Conservation (phyloP, 2,888 invertebrate species). For the Strigamia transsilvanica region DNA sequence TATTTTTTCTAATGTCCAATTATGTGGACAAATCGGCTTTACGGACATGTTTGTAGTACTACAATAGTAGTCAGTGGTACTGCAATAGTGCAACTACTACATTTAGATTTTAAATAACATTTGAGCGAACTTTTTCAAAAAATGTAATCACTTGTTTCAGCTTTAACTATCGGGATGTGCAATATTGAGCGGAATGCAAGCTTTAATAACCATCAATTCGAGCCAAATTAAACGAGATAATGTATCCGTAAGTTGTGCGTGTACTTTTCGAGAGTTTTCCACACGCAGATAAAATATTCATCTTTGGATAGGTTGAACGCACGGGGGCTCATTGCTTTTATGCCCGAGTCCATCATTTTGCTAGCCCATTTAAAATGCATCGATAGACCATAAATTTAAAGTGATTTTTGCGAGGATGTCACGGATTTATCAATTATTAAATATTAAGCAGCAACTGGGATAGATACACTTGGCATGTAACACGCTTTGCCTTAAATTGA, state of each 20-base stretch:
- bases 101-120: too few relatives aligned
- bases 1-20: too few relatives aligned
- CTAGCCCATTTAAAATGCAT: conserved; percentile 52
- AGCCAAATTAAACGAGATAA: not conserved
- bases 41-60: too few relatives aligned
- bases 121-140: too few relatives aligned
- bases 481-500: conserved; percentile 12
- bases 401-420: conserved; percentile 54
- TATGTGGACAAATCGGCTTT: too few relatives aligned
- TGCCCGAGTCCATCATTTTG: conserved; percentile 39
- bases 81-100: too few relatives aligned
- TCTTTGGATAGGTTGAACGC: conserved; percentile 44
- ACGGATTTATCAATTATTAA: conserved; percentile 54
- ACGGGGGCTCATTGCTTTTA: conserved; percentile 9
- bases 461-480: not conserved
- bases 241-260: not conserved
- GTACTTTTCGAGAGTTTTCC: conserved; percentile 49
- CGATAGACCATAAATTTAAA: conserved; percentile 55
- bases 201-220: not conserved
- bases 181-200: too few relatives aligned
- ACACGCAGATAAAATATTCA: conserved; percentile 48
- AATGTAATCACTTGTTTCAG: too few relatives aligned
- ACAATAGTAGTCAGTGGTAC: too few relatives aligned
- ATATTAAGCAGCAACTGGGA: conserved; percentile 48
- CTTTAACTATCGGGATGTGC: too few relatives aligned